Base-by-base conservation (phyloP, 2,113 vertebrate species). In the Solea senegalensis region DNA sequence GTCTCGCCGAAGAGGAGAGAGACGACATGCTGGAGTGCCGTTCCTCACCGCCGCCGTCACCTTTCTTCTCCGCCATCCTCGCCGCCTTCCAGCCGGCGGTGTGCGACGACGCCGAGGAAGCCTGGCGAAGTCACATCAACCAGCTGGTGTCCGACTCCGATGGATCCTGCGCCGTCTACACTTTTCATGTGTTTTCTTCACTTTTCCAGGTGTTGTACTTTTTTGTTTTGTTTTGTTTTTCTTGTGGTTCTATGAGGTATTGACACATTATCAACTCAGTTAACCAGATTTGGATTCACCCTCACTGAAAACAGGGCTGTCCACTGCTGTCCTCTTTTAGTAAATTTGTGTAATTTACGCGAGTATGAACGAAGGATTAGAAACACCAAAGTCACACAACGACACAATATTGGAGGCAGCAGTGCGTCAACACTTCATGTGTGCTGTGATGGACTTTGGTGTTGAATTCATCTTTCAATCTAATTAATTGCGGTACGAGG, bases 41-140 rank as follows among this genome's bases (percentile, higher is more conserved):
- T 11, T 85, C 92, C 1, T 95, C 97, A 0, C 96, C 96, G 8
- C 96, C 95, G 2, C 97, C 97, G 0, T 98, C 95, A 0, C 97
- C 96, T 0, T 99, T 98, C 91, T 98, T 99, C 91, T 97, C 96
- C 0, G 96, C 97, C 89, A 99, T 98, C 89, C 94, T 99, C 0
- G 96, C 97, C 7, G 97, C 97, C 3, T 98, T 98, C 87, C 96
- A 98, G 75, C 97, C 97, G 2, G 74, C 94, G 0, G 88, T 92
- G 6, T 95, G 94, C 40, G 95, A 96, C 1, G 94, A 95, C 7
- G 95, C 89, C 1, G 93, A 94, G 76, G 93, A 93, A 93, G 97
- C 98, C 53, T 99, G 98, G 98, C 94, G 94, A 11, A 95, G 93
- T 68, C 98, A 99, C 78, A 92, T 99, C 86, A 96, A 94, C 91